Base-by-base conservation (phyloP, 2,888 invertebrate species). In the Tetragonisca angustula region DNA sequence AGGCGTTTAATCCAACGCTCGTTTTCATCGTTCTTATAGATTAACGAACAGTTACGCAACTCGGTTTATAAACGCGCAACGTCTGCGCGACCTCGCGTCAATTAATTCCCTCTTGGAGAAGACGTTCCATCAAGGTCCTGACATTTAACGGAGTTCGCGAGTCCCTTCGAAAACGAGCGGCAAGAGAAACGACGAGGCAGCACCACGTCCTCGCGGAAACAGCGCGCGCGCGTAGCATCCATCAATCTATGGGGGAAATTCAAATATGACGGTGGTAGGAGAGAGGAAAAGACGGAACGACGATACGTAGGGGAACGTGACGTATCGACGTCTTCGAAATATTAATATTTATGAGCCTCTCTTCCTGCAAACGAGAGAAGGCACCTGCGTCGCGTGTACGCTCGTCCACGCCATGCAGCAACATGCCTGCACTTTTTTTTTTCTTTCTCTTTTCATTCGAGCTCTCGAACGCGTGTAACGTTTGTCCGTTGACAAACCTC, bases 291-390 rank as follows among this genome's bases (percentile, higher is more conserved):
- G 27, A 27, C 27, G 27, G 27, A 27, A 27, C 27, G 70, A n/a
- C 15, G 59, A 67, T 64, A 68, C 43, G 54, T 36, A 68, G 49
- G 49, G 36, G 79, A 52, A 59, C 72, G 76, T 81, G 73, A 81
- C 79, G 71, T 86, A 86, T 88, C 80, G 87, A 83, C 79, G 80
- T 85, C 81, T 80, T 80, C 75, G 82, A 74, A 78, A 83, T 85
- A 87, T 88, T 88, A 88, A 88, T 88, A 88, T 88, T 87, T 85
- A 88, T 88, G 85, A 84, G 79, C 24, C 68, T 75, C 79, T 76
- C 77, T 76, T 81, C 85, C 82, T 79, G 85, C 81, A 67, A 80
- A 64, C n/a, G 73, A 84, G 24, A 61, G 52, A 71, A 9, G 43
- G 68, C 83, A 89, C 89, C 81, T 85, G 89, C 85, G 52, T 68